Conservation (phyloP, 2,797 vertebrate genomes). For the Xerus rutilus region DNA sequence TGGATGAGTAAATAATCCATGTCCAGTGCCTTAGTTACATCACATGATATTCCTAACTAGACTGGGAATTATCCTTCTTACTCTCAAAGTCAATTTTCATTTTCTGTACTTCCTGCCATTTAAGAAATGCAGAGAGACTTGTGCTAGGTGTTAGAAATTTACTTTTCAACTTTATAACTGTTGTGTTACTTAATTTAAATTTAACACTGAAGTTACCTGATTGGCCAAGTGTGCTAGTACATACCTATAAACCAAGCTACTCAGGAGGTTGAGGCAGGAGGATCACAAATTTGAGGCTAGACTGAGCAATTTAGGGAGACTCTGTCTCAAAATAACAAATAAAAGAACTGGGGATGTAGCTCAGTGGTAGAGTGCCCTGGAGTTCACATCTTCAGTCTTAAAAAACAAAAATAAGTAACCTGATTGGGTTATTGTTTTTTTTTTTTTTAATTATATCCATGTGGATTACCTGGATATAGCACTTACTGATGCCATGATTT, state of each 20-base stretch:
- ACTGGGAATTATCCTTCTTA: neutral
- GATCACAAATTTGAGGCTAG: neutral
- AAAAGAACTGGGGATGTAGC: neutral
- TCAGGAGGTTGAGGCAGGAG: neutral
- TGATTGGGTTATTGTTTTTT: neutral
- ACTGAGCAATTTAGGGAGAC: neutral
- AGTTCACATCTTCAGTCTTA: neutral
- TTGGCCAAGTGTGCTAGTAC: neutral
- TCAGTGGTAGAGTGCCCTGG: neutral
- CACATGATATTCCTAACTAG: neutral
- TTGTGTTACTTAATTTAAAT: slow-evolving; percentile 5
- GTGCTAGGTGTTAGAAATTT: neutral
- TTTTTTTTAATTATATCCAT: too few species aligned
- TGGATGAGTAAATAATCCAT: neutral
- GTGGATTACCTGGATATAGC: neutral
- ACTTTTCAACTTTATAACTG: neutral
- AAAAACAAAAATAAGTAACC: neutral
- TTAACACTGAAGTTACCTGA: neutral
- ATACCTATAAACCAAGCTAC: neutral
- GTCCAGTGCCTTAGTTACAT: neutral
- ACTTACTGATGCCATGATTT: neutral
- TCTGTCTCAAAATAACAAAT: neutral
- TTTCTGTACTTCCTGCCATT: neutral
- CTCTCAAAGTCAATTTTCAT: neutral
- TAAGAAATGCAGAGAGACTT: neutral